These are phyloP conservation scores for Limonius californicus DNA, from an alignment of 1,140 invertebrate species.

Conservation along the genomic window DNA sequence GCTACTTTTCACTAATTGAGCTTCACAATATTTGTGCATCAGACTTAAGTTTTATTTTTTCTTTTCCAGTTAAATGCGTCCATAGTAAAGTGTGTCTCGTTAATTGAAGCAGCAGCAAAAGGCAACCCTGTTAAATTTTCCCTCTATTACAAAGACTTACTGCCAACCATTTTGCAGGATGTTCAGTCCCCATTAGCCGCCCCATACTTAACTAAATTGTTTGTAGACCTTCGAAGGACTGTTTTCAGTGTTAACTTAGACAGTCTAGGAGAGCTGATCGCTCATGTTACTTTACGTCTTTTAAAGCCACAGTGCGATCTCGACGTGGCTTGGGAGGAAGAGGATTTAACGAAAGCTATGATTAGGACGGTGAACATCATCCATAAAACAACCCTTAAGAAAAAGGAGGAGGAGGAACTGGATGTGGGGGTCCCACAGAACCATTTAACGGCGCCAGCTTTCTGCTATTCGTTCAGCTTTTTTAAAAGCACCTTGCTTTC, in stretches of 20 bases:
- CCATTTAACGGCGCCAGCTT: slow-evolving; percentile 56
- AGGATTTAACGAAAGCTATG: slow-evolving; percentile 49
- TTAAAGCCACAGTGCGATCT: slow-evolving; percentile 77
- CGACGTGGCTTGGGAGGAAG: slow-evolving; percentile 72
- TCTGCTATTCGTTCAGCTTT: slow-evolving; percentile 81
- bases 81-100: slow-evolving; percentile 58
- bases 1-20: too few species aligned
- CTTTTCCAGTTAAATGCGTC: slow-evolving; percentile 57
- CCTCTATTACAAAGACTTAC: slow-evolving; percentile 58
- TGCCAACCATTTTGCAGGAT: slow-evolving; percentile 59
- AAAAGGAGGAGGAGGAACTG: slow-evolving; percentile 25
- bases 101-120: slow-evolving; percentile 58
- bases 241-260: slow-evolving; percentile 51
- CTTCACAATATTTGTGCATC: too few species aligned
- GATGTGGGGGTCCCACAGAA: slow-evolving; percentile 15
- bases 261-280: slow-evolving; percentile 56
- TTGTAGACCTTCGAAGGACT: slow-evolving; percentile 53
- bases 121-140: slow-evolving; percentile 63
- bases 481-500: slow-evolving; percentile 62
- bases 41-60: too few species aligned
- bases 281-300: slow-evolving; percentile 63
- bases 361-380: slow-evolving; percentile 54
- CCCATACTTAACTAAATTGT: slow-evolving; percentile 59
- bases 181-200: slow-evolving; percentile 69
- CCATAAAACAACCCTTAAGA: slow-evolving; percentile 46